Conservation (phyloP, 1,140 invertebrate species). For the Cydia fagiglandana region DNA sequence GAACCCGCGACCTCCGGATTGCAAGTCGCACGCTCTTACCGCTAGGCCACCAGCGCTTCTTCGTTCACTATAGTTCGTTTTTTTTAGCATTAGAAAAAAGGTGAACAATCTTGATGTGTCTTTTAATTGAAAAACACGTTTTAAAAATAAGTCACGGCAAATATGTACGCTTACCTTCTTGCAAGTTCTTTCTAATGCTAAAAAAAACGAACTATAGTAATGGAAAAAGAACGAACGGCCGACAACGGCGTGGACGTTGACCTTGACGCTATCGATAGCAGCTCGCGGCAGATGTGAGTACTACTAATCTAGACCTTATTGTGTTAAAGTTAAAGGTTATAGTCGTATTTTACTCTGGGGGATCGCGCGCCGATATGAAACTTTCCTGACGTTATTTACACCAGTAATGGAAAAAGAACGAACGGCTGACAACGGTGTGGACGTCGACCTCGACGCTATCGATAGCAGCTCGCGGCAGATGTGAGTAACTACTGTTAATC, state of each 20-base stretch:
- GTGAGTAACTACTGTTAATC: slow-evolving; percentile 52
- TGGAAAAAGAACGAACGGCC: slow-evolving; percentile 52
- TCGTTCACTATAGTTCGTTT: no score
- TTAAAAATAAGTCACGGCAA: no score
- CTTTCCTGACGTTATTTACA: slow-evolving; percentile 84
- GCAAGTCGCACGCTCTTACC: no score
- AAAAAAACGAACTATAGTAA: no score
- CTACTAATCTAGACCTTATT: background rate
- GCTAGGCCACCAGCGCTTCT: no score
- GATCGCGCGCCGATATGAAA: no score
- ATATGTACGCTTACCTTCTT: no score
- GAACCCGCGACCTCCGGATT: no score
- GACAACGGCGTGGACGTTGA: slow-evolving; percentile 61
- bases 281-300: slow-evolving; percentile 73
- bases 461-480: slow-evolving; percentile 73
- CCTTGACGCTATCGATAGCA: slow-evolving; percentile 75
- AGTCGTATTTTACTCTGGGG: background rate
- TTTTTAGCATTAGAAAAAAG: no score
- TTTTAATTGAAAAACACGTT: no score
- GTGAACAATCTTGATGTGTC: no score
- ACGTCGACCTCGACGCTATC: slow-evolving; percentile 74
- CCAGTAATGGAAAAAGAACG: slow-evolving; percentile 63
- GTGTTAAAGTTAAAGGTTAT: background rate
- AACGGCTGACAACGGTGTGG: slow-evolving; percentile 46
- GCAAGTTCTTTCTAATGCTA: no score